Evolutionary conservation across 2,888 invertebrate species (phyloP).

Genomic region (Noctua janthina): DNA sequence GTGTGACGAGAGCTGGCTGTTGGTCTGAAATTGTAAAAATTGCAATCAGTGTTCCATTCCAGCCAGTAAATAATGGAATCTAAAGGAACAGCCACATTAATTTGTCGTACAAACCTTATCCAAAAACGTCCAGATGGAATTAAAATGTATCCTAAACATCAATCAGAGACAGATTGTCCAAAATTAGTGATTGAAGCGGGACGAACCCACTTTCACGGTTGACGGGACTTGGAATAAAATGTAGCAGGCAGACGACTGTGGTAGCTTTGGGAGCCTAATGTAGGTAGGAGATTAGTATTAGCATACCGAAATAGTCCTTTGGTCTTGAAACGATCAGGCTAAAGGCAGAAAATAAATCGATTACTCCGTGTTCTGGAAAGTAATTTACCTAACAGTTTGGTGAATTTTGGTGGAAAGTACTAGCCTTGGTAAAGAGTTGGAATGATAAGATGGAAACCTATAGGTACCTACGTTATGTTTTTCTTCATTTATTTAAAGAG

Average conservation of each 20-base stretch:
- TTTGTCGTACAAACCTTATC: neutral
- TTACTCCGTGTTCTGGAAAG: neutral
- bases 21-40: neutral
- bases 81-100: neutral
- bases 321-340: neutral
- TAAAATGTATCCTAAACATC: conserved; percentile 33
- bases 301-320: conserved; percentile 6
- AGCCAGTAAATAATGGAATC: conserved; percentile 10
- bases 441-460: neutral
- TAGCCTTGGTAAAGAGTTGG: no score
- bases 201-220: conserved; percentile 63
- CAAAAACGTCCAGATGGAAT: conserved; percentile 2
- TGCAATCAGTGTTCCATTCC: neutral
- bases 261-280: conserved; percentile 1
- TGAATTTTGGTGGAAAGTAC: neutral
- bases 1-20: neutral
- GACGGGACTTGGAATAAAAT: conserved; percentile 47
- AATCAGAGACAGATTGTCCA: conserved; percentile 38
- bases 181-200: conserved; percentile 61
- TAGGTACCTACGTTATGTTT: neutral
- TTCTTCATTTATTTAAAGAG: no score
- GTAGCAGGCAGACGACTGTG: conserved; percentile 11
- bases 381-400: neutral
- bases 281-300: conserved; percentile 5
- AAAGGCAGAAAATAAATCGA: neutral